These are phyloP conservation scores for Tonatia bakeri DNA, from an alignment of 2,113 vertebrate species.

Conservation along the genomic window DNA sequence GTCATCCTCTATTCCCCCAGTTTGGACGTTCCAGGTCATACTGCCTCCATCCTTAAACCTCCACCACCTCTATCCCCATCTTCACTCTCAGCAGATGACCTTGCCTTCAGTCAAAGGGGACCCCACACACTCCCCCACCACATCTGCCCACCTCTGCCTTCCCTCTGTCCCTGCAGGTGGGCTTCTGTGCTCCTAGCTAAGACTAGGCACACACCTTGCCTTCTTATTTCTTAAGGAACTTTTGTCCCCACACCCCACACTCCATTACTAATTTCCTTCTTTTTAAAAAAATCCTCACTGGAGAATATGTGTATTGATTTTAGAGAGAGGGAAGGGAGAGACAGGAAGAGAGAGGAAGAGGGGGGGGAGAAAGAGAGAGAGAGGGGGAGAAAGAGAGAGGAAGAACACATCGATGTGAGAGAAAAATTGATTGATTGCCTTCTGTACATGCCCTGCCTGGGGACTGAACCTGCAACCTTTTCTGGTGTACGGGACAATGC, in stretches of 20 bases:
- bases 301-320: no score
- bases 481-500: no score
- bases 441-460: no score
- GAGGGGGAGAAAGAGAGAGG: no score
- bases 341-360: no score
- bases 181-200: neutral
- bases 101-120: neutral
- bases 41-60: neutral
- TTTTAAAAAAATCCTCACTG: neutral
- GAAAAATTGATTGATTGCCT: no score
- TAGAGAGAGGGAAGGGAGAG: no score
- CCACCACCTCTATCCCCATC: neutral
- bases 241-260: neutral
- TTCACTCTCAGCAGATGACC: neutral
- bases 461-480: no score
- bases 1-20: neutral
- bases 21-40: neutral
- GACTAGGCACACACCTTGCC: neutral
- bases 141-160: no score
- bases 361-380: no score
- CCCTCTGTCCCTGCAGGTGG: neutral
- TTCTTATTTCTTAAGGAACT: neutral
- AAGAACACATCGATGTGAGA: no score
- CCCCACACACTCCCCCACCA: no score
- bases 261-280: neutral